Evolutionary conservation across 2,797 vertebrate species (phyloP), one percentile per base, ranked within the genome.

Genomic region (Gambusia yucatana): DNA sequence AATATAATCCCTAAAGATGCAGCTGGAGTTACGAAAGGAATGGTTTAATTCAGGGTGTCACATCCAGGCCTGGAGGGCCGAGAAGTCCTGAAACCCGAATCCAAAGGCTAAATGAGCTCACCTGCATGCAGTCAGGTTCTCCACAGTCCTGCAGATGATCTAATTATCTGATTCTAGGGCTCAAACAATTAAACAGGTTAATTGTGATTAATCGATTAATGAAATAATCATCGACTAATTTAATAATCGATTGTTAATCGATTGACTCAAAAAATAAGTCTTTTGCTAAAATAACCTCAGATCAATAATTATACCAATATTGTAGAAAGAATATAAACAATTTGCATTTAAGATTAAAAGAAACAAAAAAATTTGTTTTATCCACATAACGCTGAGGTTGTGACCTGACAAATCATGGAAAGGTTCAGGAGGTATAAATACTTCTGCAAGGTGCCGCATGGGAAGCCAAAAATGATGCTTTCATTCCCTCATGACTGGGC

Each of bases 391-490:
- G 14, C 25, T 70, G 67, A 6, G 41, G 67, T 11, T 70, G 25
- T 70, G 9, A 43, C 10, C 9, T 13, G 65, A 25, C 65, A 69
- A 43, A 67, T 43, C 20, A 36, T 69, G 65, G 20, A 69, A 70
- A 46, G 41, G 41, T 70, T 70, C 13, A 70, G n/a, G 67, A 70
- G 41, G 25, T 70, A 70, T 28, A 70, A 70, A 70, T 70, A 44
- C 22, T n/a, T 46, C 6, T 44, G 25, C 36, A 25, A 69, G 22
- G 65, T 22, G 13, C 36, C 1, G 33, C 25, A 44, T 70, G n/a
- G 41, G 67, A 84, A 87, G 78, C 72, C 11, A 65, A 69, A 89
- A 84, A 76, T 28, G 1, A 57, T 80, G 86, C 80, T 87, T 76
- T 75, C 70, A 85, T 86, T 91, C 76, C 82, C 78, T 84, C 73